Percentiles rank a stretch among this genome's conserved stretches.
phyloP scores from a whole-genome alignment of 1,140 invertebrate species.

The Thereuonema tuberculata region DNA sequence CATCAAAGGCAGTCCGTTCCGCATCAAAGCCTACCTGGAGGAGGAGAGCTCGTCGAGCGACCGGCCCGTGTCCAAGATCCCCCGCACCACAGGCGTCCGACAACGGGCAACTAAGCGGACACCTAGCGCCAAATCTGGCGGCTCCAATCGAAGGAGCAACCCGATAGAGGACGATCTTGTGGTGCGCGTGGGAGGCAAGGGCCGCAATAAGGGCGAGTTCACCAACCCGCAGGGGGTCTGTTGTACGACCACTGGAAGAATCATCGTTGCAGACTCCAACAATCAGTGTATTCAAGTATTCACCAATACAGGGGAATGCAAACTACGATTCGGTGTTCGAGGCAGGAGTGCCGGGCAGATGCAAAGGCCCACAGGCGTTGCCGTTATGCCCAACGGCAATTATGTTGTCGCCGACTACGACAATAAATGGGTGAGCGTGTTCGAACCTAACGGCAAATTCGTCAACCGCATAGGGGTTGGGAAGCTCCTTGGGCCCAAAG shows the following conservation, averaged over 20 bases:
- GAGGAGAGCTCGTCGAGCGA: conserved; percentile 23
- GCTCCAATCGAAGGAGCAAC: conserved; percentile 32
- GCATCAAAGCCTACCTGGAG: conserved; percentile 18
- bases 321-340: conserved; percentile 35
- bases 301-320: conserved; percentile 28
- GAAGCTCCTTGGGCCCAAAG: conserved; percentile 42
- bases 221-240: conserved; percentile 42
- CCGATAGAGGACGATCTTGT: conserved; percentile 38
- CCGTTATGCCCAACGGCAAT: conserved; percentile 37
- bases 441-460: conserved; percentile 40
- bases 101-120: conserved; percentile 31
- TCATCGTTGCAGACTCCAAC: conserved; percentile 43
- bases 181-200: conserved; percentile 35
- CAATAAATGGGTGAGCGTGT: conserved; percentile 43
- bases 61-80: conserved; percentile 20
- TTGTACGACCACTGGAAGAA: conserved; percentile 29
- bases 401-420: conserved; percentile 45
- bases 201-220: conserved; percentile 41
- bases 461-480: conserved; percentile 39
- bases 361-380: conserved; percentile 42
- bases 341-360: conserved; percentile 39
- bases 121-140: conserved; percentile 31
- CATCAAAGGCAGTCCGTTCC: conserved; percentile 27
- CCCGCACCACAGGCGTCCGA: conserved; percentile 19
- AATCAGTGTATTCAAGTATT: conserved; percentile 42